Percentiles rank a stretch among this genome's conserved stretches.
These are phyloP conservation scores for Lithobates sylvaticus DNA, from an alignment of 2,797 vertebrate genomes.

Conservation along the genomic window DNA sequence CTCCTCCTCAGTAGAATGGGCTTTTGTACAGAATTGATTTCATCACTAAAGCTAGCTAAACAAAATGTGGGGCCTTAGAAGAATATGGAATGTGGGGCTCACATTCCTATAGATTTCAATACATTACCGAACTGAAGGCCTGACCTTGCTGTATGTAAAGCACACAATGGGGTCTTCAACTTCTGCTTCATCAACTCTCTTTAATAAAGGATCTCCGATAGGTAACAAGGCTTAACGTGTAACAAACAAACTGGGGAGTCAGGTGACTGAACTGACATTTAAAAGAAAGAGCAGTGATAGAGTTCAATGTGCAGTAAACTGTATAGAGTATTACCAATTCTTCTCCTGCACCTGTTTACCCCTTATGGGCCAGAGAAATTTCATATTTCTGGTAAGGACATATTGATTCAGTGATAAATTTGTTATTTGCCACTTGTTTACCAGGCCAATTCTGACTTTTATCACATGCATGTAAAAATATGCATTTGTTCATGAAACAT, in stretches of 20 bases:
- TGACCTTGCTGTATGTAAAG: not conserved
- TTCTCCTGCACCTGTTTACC: not conserved
- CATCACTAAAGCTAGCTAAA: not conserved
- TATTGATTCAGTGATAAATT: no score
- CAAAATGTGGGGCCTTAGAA: not conserved
- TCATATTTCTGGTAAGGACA: no score
- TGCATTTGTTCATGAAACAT: no score
- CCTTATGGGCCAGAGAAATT: not conserved
- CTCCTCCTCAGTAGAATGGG: not conserved
- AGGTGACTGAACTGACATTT: not conserved
- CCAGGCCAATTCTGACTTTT: no score
- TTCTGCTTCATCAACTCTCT: not conserved
- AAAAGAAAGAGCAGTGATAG: not conserved
- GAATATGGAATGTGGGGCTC: constrained; percentile 4
- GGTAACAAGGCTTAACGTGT: not conserved
- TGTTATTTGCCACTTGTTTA: no score
- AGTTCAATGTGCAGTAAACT: not conserved
- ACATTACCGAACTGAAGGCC: not conserved
- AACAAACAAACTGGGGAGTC: not conserved
- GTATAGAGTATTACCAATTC: not conserved
- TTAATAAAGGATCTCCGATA: not conserved
- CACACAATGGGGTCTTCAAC: not conserved
- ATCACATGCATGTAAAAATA: no score
- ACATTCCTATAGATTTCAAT: constrained; percentile 2
- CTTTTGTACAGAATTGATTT: constrained; percentile 9